A percentile compares a stretch with the other conserved stretches of the same genome.
Conservation (phyloP, 2,113 vertebrate genomes). For the Tetraodon nigroviridis region DNA sequence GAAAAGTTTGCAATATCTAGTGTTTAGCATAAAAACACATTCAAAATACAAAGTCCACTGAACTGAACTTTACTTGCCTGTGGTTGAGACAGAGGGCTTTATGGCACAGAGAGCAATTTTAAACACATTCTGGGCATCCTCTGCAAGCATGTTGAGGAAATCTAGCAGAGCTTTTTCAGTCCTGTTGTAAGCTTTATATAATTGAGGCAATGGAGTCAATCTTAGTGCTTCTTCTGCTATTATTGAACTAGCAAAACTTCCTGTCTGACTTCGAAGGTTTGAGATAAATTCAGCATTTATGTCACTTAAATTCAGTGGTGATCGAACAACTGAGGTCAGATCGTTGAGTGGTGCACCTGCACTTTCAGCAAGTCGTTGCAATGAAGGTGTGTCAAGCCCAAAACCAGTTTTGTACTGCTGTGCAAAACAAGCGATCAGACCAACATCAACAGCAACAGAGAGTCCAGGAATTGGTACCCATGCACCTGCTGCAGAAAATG, state of each 20-base stretch:
- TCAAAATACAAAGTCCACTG: no score
- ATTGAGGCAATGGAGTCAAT: neutral
- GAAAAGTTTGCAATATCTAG: no score
- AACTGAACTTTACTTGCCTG: no score
- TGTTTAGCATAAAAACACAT: no score
- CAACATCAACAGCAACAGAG: rapidly evolving
- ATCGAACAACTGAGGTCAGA: neutral
- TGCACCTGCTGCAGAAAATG: neutral
- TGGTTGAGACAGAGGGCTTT: no score
- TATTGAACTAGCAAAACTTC: neutral
- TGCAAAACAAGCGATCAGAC: rapidly evolving
- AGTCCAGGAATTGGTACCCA: slow-evolving; percentile 1
- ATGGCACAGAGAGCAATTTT: no score
- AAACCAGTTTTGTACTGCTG: rapidly evolving
- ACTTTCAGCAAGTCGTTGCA: neutral
- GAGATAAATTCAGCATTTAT: neutral
- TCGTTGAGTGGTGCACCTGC: neutral
- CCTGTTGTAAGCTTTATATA: neutral
- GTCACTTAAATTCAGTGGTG: neutral
- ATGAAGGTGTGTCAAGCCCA: no score
- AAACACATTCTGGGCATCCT: no score
- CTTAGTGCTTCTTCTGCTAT: neutral
- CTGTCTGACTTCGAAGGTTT: neutral
- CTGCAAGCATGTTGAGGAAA: neutral
- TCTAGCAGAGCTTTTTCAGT: neutral